Evolutionary conservation across 92 coral and sea anemone genomes (phyloP).

Genomic region (Porites lobata): DNA sequence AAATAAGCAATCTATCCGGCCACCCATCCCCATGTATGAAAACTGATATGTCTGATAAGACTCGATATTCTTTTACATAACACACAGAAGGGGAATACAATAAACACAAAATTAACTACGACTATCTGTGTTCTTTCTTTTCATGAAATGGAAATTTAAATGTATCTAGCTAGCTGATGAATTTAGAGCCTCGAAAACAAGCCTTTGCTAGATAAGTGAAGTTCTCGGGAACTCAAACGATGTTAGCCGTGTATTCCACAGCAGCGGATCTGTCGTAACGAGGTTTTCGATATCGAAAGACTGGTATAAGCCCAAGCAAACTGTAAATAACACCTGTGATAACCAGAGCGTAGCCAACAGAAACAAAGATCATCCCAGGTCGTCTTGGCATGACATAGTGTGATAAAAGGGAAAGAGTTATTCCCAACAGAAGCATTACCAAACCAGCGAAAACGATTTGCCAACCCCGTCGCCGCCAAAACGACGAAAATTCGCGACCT

Average conservation of each 20-base stretch:
- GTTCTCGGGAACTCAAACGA: neutral
- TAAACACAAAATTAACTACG: neutral
- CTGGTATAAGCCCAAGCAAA: conserved; percentile 76
- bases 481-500: conserved; percentile 87
- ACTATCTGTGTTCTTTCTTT: neutral
- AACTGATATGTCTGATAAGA: no score
- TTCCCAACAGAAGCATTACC: conserved; percentile 69
- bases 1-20: no score
- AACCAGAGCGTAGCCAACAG: conserved; percentile 69
- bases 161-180: neutral
- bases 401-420: conserved; percentile 65
- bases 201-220: no score
- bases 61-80: neutral
- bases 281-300: conserved; percentile 66
- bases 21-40: no score
- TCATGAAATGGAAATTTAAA: neutral
- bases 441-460: conserved; percentile 74
- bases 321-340: conserved; percentile 58
- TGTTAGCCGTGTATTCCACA: conserved; percentile 13
- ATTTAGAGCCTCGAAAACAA: neutral
- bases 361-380: neutral
- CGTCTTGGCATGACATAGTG: conserved; percentile 55
- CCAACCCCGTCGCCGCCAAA: conserved; percentile 89
- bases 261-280: conserved; percentile 38
- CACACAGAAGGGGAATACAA: neutral